These are phyloP conservation scores for Bradypodion ventrale DNA, from an alignment of 2,797 vertebrate species.

Conservation along the genomic window DNA sequence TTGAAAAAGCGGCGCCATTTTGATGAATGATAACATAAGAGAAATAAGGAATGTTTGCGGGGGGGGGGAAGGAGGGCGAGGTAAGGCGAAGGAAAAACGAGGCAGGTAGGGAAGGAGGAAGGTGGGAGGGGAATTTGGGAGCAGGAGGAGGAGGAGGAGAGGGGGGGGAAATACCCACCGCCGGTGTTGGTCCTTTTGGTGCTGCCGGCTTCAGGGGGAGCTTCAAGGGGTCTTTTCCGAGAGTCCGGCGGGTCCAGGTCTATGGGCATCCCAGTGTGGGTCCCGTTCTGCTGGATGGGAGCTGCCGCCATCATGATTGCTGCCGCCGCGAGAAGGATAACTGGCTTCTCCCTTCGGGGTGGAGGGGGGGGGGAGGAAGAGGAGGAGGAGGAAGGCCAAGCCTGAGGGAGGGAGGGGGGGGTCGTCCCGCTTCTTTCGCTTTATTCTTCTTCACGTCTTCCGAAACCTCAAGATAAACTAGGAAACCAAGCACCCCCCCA, in stretches of 20 bases:
- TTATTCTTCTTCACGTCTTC: constrained; percentile 44
- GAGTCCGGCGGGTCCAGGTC: constrained; percentile 83
- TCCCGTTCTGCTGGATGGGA: constrained; percentile 84
- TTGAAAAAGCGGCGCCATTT: constrained; percentile 81
- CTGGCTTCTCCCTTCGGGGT: constrained; percentile 63
- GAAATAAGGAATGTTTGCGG: constrained; percentile 67
- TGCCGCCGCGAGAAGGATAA: constrained; percentile 69
- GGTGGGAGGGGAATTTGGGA: constrained; percentile 45
- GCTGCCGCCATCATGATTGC: constrained; percentile 84
- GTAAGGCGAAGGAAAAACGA: constrained; percentile 43
- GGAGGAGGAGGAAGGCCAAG: constrained; percentile 6
- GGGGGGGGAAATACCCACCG: constrained; percentile 76
- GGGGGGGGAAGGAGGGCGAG: constrained; percentile 24
- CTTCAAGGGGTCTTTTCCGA: constrained; percentile 82
- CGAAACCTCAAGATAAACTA: not conserved
- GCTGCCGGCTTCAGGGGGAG: constrained; percentile 82
- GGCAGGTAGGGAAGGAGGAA: constrained; percentile 36
- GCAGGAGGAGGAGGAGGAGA: constrained; percentile 56
- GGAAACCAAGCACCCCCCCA: not conserved
- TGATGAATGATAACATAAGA: constrained; percentile 81
- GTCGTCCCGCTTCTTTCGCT: constrained; percentile 58
- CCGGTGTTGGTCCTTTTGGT: constrained; percentile 85
- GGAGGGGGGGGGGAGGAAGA: constrained; percentile 30
- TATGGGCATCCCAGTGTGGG: constrained; percentile 81
- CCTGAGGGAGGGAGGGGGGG: constrained; percentile 36